These are phyloP conservation scores for Oncorhynchus keta DNA, from an alignment of 2,113 vertebrate species.

Conservation along the genomic window DNA sequence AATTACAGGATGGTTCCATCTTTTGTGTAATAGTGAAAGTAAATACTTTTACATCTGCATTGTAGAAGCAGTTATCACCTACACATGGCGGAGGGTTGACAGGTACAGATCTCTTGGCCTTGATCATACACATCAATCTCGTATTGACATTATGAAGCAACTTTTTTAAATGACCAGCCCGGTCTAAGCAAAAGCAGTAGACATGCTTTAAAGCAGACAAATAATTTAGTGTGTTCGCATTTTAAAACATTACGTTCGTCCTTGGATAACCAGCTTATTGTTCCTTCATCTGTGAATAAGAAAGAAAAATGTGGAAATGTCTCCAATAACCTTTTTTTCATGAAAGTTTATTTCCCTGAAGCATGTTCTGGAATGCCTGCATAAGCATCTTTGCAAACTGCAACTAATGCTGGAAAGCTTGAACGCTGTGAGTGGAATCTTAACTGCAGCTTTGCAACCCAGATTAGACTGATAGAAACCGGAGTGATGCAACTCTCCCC, in stretches of 20 bases:
- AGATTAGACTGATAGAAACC: constrained; percentile 36
- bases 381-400: constrained; percentile 52
- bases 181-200: no score
- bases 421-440: constrained; percentile 50
- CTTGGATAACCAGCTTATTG: neutral
- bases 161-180: no score
- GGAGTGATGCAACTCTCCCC: constrained; percentile 30
- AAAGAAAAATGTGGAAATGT: neutral
- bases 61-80: no score
- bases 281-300: neutral
- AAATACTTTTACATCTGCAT: no score
- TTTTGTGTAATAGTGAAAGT: no score
- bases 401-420: constrained; percentile 39
- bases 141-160: no score
- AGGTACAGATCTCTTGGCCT: no score
- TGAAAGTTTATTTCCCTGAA: constrained; percentile 39
- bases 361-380: constrained; percentile 35
- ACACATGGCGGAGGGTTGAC: no score
- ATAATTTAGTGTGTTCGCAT: neutral
- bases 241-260: neutral
- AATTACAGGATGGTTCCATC: no score
- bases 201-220: neutral
- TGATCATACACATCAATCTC: no score
- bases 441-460: constrained; percentile 42
- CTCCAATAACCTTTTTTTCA: constrained; percentile 8